A percentile compares a stretch with the other conserved stretches of the same genome.
These are phyloP conservation scores for Siderastrea siderea DNA, from an alignment of 92 coral and sea anemone species.

Conservation along the genomic window DNA sequence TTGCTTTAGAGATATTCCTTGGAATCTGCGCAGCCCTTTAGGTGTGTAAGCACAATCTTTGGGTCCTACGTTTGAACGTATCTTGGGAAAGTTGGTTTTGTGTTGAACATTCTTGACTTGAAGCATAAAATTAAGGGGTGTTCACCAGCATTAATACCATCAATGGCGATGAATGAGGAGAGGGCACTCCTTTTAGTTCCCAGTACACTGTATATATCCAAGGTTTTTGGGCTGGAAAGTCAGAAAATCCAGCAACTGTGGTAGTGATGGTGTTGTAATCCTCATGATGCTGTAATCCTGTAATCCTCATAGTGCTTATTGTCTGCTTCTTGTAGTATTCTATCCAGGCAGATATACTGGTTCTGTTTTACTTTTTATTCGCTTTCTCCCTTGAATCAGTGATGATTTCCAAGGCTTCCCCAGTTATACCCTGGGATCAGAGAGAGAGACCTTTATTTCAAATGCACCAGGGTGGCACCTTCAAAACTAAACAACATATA, in stretches of 20 bases:
- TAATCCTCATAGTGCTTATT: neutral
- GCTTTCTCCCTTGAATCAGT: conserved; percentile 36
- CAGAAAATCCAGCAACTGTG: no score
- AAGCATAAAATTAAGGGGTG: conserved; percentile 52
- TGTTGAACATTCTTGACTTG: conserved; percentile 56
- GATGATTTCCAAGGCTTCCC: conserved; percentile 44
- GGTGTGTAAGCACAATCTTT: conserved; percentile 29
- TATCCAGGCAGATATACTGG: conserved; percentile 20
- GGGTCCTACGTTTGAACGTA: conserved; percentile 61
- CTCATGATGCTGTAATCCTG: no score
- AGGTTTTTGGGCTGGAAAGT: neutral
- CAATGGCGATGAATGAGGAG: conserved; percentile 45
- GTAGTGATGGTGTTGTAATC: neutral
- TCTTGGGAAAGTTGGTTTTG: conserved; percentile 59
- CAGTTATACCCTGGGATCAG: conserved; percentile 23
- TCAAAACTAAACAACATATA: no score
- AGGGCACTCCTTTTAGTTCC: conserved; percentile 43
- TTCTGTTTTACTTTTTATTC: conserved; percentile 35
- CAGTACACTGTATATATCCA: conserved; percentile 36
- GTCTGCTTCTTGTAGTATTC: neutral
- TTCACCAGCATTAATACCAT: conserved; percentile 51
- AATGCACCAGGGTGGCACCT: no score
- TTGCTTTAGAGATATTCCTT: conserved; percentile 44
- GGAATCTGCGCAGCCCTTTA: conserved; percentile 10
- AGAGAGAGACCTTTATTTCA: neutral